phyloP scores from a whole-genome alignment of 2,113 vertebrate species.

The Coregonus clupeaformis region DNA sequence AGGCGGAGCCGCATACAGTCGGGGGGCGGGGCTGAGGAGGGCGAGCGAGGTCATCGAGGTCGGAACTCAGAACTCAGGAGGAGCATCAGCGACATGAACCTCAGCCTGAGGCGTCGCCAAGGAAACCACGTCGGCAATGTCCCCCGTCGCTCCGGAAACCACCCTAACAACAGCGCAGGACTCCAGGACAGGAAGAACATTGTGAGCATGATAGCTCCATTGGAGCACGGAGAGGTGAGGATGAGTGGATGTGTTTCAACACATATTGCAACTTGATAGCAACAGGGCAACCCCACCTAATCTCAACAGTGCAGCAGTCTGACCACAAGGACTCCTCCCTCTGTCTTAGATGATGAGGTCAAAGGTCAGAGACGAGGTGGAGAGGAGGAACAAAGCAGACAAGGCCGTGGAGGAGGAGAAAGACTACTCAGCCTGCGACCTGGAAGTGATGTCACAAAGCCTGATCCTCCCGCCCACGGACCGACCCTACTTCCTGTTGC shows the following conservation, averaged over 20 bases:
- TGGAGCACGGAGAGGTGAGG: slow-evolving; percentile 65
- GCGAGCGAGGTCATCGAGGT: slow-evolving; percentile 70
- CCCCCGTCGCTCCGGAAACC: slow-evolving; percentile 42
- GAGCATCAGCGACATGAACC: slow-evolving; percentile 92
- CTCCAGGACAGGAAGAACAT: slow-evolving; percentile 81
- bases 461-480: slow-evolving; percentile 88
- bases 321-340: slow-evolving; percentile 2
- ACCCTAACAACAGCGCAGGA: slow-evolving; percentile 49
- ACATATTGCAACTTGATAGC: neutral
- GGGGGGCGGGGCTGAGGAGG: slow-evolving; percentile 73
- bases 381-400: slow-evolving; percentile 52
- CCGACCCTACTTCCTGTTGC: slow-evolving; percentile 86
- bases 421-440: slow-evolving; percentile 71
- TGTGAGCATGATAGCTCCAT: slow-evolving; percentile 82
- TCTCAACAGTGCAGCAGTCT: neutral
- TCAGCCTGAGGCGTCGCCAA: slow-evolving; percentile 82
- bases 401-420: slow-evolving; percentile 59
- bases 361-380: slow-evolving; percentile 57
- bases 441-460: slow-evolving; percentile 87
- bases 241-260: neutral
- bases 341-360: slow-evolving; percentile 55
- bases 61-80: slow-evolving; percentile 85
- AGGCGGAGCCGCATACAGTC: slow-evolving; percentile 81
- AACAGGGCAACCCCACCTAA: neutral
- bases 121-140: slow-evolving; percentile 70